phyloP scores from a whole-genome alignment of 1,140 invertebrate species.

The Tigriopus japonicus region DNA sequence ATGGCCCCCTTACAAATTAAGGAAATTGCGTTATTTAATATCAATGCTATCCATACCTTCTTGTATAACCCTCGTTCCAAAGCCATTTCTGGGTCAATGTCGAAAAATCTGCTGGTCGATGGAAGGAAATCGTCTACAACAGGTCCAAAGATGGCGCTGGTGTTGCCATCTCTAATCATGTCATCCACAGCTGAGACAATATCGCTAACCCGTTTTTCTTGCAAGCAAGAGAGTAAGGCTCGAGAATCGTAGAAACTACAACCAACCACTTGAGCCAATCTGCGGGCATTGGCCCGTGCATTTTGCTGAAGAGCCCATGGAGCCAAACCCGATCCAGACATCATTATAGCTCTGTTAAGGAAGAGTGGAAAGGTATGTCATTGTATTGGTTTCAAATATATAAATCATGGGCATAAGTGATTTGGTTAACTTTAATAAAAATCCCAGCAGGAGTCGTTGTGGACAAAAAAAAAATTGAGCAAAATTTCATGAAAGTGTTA shows the following conservation, averaged over 20 bases:
- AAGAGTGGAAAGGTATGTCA: too few species aligned
- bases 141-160: not conserved
- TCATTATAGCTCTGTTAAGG: not conserved
- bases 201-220: not conserved
- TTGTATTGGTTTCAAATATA: too few species aligned
- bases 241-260: not conserved
- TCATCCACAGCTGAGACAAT: not conserved
- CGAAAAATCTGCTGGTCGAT: not conserved
- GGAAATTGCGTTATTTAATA: too few species aligned
- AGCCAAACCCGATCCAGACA: not conserved
- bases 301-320: not conserved
- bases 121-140: not conserved
- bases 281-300: not conserved
- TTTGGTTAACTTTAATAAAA: too few species aligned
- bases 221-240: not conserved
- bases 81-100: not conserved
- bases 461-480: too few species aligned
- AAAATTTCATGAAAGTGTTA: too few species aligned
- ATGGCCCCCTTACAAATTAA: too few species aligned
- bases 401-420: too few species aligned
- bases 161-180: not conserved
- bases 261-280: not conserved
- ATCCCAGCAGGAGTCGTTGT: too few species aligned
- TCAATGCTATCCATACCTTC: not conserved
- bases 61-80: not conserved